phyloP scores from a whole-genome alignment of 2,113 vertebrate species.

The Maccullochella peelii region DNA sequence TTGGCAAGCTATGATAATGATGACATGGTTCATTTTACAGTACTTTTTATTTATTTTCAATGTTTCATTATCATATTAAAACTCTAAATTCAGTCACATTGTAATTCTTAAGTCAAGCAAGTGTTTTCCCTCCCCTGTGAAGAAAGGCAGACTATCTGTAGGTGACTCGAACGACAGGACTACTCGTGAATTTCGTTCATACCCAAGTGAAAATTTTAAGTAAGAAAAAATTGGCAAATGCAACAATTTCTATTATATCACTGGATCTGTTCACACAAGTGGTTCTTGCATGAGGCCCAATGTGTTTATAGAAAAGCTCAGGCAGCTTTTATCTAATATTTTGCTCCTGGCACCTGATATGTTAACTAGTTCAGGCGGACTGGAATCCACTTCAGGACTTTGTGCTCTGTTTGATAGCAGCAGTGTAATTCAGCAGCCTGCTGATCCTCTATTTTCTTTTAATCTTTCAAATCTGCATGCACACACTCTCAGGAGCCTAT shows the following conservation, averaged over 20 bases:
- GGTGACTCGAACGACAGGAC: background rate
- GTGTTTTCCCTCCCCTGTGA: background rate
- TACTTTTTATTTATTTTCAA: no score
- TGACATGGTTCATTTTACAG: no score
- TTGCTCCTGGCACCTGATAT: background rate
- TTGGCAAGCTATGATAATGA: no score
- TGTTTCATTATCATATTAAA: no score
- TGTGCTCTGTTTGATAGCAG: background rate
- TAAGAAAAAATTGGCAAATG: background rate
- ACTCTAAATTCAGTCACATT: no score
- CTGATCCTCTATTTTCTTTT: background rate
- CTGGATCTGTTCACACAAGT: background rate
- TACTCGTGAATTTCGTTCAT: background rate
- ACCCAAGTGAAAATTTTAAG: background rate
- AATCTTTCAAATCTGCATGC: background rate
- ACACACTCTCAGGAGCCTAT: background rate
- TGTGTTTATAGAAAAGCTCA: background rate
- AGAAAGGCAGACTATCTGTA: background rate
- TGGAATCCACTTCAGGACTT: background rate
- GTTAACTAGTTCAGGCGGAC: background rate
- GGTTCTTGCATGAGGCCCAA: background rate
- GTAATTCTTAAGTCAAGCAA: no score
- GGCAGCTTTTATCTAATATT: background rate
- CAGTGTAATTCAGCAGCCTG: background rate
- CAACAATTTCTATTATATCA: background rate